phyloP scores from a whole-genome alignment of 2,797 vertebrate genomes.

The Phalanger gymnotis region DNA sequence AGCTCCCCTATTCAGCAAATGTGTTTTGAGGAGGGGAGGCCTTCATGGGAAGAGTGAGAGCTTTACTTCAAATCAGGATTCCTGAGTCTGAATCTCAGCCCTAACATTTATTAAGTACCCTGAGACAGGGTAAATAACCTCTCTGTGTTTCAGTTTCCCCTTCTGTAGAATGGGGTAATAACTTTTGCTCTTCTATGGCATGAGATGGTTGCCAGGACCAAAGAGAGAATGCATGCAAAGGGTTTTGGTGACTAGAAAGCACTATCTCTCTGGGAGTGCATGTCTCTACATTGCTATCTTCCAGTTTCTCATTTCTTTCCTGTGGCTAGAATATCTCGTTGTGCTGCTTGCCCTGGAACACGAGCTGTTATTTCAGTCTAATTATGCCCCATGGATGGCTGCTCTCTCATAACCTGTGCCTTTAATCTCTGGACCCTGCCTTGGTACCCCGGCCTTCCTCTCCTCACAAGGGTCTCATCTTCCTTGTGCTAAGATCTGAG shows the following conservation, averaged over 20 bases:
- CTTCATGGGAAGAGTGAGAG: not conserved
- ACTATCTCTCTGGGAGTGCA: not conserved
- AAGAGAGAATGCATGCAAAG: not conserved
- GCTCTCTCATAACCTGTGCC: constrained; percentile 72
- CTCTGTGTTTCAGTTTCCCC: not conserved
- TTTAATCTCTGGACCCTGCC: constrained; percentile 78
- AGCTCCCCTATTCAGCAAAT: not conserved
- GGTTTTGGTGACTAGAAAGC: not conserved
- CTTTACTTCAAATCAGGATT: not conserved
- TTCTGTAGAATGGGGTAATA: not conserved
- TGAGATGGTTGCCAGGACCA: not conserved
- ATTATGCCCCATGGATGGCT: constrained; percentile 54
- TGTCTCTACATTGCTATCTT: not conserved
- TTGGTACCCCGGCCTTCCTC: constrained; percentile 59
- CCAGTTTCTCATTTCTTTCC: constrained; percentile 8
- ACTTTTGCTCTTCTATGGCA: no score
- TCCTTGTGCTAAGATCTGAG: constrained; percentile 26
- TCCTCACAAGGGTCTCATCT: constrained; percentile 35
- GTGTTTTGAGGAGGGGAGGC: not conserved
- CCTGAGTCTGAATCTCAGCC: not conserved
- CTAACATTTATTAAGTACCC: not conserved
- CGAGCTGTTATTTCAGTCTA: constrained; percentile 23
- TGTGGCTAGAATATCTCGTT: constrained; percentile 25
- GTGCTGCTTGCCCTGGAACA: constrained; percentile 51
- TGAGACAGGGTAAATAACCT: not conserved